These are phyloP conservation scores for Ormyrus thymus DNA, from an alignment of 2,888 invertebrate species.

Conservation along the genomic window DNA sequence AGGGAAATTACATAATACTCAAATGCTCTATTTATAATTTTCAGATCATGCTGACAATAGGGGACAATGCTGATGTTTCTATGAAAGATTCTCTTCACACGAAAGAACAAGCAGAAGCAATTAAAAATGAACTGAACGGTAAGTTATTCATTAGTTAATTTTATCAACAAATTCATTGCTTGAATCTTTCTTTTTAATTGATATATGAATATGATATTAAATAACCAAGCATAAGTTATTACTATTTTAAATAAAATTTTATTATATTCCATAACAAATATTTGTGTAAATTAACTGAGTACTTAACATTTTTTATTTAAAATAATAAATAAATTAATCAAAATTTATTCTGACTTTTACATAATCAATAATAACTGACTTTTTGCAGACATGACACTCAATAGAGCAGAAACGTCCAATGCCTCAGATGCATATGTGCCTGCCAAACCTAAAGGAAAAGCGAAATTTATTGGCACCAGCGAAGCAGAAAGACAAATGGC, in stretches of 20 bases:
- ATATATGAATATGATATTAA: background rate
- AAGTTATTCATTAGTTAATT: slow-evolving; percentile 22
- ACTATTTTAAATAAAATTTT: no score
- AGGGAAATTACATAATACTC: slow-evolving; percentile 58
- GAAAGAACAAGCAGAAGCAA: slow-evolving; percentile 48
- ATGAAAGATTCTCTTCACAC: slow-evolving; percentile 68
- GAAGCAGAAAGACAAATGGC: slow-evolving; percentile 76
- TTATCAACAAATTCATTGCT: no score
- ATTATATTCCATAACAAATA: no score
- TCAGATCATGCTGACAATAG: slow-evolving; percentile 73
- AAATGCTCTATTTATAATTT: slow-evolving; percentile 59
- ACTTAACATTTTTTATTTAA: no score
- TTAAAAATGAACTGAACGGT: slow-evolving; percentile 47
- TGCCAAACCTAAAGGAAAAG: slow-evolving; percentile 75
- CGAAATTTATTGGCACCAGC: slow-evolving; percentile 76
- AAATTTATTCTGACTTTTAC: no score
- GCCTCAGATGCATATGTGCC: slow-evolving; percentile 53
- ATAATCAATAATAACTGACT: no score
- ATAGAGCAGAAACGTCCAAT: slow-evolving; percentile 54
- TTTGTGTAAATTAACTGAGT: no score
- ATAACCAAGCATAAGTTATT: background rate
- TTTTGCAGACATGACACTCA: slow-evolving; percentile 51
- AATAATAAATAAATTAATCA: no score
- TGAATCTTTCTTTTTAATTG: no score
- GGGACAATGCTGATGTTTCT: slow-evolving; percentile 69